These are phyloP conservation scores for Syngnathus floridae DNA, from an alignment of 2,113 vertebrate genomes.

Conservation along the genomic window DNA sequence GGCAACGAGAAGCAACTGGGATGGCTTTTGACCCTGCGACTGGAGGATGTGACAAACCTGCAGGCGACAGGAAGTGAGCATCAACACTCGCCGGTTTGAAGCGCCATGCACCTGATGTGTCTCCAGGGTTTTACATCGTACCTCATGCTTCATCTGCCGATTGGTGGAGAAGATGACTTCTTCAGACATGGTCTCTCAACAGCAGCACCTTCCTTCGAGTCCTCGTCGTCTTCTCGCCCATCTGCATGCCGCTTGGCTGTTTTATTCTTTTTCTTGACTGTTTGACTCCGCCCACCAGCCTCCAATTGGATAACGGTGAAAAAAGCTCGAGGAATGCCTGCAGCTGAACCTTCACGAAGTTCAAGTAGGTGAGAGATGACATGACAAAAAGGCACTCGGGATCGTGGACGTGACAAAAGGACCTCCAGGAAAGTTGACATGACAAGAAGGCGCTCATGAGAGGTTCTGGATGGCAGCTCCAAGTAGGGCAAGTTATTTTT, in stretches of 20 bases:
- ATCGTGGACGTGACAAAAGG: neutral
- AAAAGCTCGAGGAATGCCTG: neutral
- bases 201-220: neutral
- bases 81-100: no score
- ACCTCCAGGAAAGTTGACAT: no score
- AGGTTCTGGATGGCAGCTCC: conserved; percentile 41
- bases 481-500: conserved; percentile 34
- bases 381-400: neutral
- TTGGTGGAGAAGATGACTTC: neutral
- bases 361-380: neutral
- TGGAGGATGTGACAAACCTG: no score
- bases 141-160: neutral
- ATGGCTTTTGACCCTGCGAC: no score
- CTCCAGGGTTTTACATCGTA: no score
- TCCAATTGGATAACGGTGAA: neutral
- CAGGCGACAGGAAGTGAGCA: no score
- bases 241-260: neutral
- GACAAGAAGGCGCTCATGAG: no score
- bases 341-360: neutral
- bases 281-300: neutral
- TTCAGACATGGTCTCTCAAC: no score
- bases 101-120: no score
- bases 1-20: no score
- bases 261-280: neutral
- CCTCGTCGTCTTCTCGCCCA: neutral